Conservation (phyloP, 2,113 vertebrate species). For the Globicephala melas region DNA sequence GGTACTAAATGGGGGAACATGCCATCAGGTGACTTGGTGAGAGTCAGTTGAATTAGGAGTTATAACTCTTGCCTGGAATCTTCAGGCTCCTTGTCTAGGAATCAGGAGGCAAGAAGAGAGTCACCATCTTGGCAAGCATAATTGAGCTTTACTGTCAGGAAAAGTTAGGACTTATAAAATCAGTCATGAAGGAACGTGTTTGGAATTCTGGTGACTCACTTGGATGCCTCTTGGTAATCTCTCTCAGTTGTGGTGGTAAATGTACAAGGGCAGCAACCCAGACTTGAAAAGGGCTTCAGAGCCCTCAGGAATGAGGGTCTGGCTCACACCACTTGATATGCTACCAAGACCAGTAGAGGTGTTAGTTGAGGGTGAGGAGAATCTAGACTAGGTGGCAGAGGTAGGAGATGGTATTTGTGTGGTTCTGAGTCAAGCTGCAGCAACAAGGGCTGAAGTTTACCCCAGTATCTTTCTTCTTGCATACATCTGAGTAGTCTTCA, state of each 20-base stretch:
- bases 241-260: not conserved
- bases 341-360: too few relatives aligned
- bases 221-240: not conserved
- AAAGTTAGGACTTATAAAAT: not conserved
- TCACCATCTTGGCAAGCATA: not conserved
- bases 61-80: not conserved
- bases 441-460: too few relatives aligned
- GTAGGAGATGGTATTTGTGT: too few relatives aligned
- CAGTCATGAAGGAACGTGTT: not conserved
- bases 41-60: not conserved
- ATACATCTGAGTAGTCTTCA: too few relatives aligned
- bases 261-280: not conserved
- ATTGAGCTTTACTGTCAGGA: not conserved
- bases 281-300: not conserved
- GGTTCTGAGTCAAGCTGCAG: too few relatives aligned
- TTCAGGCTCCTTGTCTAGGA: not conserved
- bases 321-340: too few relatives aligned
- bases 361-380: too few relatives aligned
- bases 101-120: not conserved
- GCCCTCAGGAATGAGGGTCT: too few relatives aligned
- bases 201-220: not conserved
- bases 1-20: not conserved
- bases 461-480: too few relatives aligned
- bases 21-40: not conserved
- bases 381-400: too few relatives aligned